phyloP scores from a whole-genome alignment of 53 echinoderm and acorn worm species.

The Actinopyga echinites region DNA sequence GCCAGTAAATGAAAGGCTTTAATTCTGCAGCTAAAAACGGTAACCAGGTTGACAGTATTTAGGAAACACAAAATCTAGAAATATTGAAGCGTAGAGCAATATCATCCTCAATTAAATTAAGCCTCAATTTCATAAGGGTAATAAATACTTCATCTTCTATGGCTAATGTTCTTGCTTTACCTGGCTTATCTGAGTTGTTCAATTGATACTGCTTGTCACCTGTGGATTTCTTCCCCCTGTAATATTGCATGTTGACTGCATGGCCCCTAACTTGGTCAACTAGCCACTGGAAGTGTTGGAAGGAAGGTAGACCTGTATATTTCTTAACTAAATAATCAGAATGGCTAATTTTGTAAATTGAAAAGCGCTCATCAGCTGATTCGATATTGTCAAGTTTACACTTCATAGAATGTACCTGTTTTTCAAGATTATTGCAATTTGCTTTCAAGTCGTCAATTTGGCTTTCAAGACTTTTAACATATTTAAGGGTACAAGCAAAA shows the following conservation, averaged over 20 bases:
- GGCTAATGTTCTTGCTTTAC: slow-evolving; percentile 28
- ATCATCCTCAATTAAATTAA: slow-evolving; percentile 48
- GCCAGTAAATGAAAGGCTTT: slow-evolving; percentile 64
- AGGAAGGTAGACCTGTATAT: slow-evolving; percentile 21
- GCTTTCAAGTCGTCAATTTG: too few species aligned
- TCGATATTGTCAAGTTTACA: too few species aligned
- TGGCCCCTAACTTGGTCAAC: slow-evolving; percentile 45
- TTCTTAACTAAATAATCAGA: too few species aligned
- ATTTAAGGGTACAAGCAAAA: too few species aligned
- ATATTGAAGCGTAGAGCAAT: slow-evolving; percentile 57
- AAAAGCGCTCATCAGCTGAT: too few species aligned
- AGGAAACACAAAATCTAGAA: slow-evolving; percentile 51
- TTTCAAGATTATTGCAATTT: too few species aligned
- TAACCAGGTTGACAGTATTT: slow-evolving; percentile 57
- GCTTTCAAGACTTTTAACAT: too few species aligned
- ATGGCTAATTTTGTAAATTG: too few species aligned
- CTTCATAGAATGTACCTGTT: too few species aligned
- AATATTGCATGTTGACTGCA: slow-evolving; percentile 50
- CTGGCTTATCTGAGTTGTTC: slow-evolving; percentile 51
- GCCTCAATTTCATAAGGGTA: slow-evolving; percentile 61
- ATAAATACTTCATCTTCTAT: slow-evolving; percentile 58
- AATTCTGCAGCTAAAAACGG: slow-evolving; percentile 57
- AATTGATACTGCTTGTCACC: slow-evolving; percentile 48
- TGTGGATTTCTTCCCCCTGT: slow-evolving; percentile 46
- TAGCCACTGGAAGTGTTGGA: slow-evolving; percentile 49